Evolutionary conservation across 2,797 vertebrate genomes (phyloP), one percentile per base, ranked within the genome.

Genomic region (Sebastes itinus): DNA sequence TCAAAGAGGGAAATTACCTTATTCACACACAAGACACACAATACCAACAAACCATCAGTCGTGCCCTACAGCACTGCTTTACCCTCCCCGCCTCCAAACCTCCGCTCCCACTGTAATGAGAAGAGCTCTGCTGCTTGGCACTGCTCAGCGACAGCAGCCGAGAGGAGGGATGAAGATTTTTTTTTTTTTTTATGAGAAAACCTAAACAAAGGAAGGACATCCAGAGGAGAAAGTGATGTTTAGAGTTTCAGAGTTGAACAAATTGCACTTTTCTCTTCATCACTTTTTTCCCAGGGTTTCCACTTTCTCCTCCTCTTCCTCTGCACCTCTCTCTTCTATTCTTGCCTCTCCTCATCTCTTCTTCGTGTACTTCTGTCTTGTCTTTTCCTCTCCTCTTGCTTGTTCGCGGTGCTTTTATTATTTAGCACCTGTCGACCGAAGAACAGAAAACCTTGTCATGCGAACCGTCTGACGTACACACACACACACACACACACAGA

Each of bases 361-460:
- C 78, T 9, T 38, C 25, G 0, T 88, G 77, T 86, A 54, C 63
- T 32, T 22, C 76, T 73, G 25, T 59, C 86, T 80, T 85, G 81
- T 87, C 78, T 70, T 78, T 74, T 72, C 81, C 68, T 85, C 81
- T 76, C 42, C 68, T 81, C 72, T 46, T 59, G 35, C 89, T 86
- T 87, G 86, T 87, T 88, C 87, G 62, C 6, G 4, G 20, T 23
- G 70, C 90, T 92, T 94, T 87, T 86, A 95, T 95, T 93, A 94
- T 94, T 95, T 92, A 95, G 90, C 87, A 87, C 87, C 90, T 92
- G 92, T 93, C 91, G 20, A 81, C 88, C 27, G 1, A 42, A 63
- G 82, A 91, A 89, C 77, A 92, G 88, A 78, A 91, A 92, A 92
- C 60, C 84, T 80, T 84, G 87, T 88, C 83, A 77, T 79, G 87